Evolutionary conservation across 2,888 invertebrate species (phyloP).

Genomic region (Neoitamus cyanurus): DNA sequence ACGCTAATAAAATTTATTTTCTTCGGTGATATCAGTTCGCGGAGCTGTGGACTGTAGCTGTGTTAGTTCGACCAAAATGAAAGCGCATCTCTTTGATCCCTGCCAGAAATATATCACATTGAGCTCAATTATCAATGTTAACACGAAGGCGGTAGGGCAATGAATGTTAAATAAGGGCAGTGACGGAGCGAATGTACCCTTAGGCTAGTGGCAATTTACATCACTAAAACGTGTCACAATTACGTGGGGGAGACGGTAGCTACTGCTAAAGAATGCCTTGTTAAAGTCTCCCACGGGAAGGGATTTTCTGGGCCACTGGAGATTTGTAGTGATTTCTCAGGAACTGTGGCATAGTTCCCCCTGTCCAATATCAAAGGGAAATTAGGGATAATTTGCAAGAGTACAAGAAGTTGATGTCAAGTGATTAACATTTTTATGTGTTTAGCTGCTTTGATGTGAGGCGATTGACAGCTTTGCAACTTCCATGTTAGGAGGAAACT

Average conservation of each 20-base stretch:
- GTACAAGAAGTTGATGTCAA: not conserved
- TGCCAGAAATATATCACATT: not conserved
- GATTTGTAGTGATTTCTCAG: conserved; percentile 17
- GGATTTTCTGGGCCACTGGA: conserved; percentile 14
- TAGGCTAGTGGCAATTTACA: conserved; percentile 19
- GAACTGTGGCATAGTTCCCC: not conserved
- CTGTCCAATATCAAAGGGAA: not conserved
- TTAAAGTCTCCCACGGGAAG: conserved; percentile 30
- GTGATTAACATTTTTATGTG: not conserved
- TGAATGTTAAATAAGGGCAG: not conserved
- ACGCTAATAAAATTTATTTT: no score
- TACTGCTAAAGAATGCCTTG: not conserved
- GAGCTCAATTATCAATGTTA: conserved; percentile 4
- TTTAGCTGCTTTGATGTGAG: not conserved
- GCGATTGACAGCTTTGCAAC: not conserved
- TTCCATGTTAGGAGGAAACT: not conserved
- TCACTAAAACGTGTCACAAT: conserved; percentile 32
- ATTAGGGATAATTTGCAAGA: not conserved
- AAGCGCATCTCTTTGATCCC: not conserved
- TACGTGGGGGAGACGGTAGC: not conserved
- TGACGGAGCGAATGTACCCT: not conserved
- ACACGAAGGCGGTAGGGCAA: not conserved
- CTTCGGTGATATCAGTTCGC: no score
- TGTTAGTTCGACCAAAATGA: not conserved
- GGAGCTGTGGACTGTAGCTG: no score